phyloP scores from a whole-genome alignment of 2,888 invertebrate genomes.

The Notocelia uddmanniana region DNA sequence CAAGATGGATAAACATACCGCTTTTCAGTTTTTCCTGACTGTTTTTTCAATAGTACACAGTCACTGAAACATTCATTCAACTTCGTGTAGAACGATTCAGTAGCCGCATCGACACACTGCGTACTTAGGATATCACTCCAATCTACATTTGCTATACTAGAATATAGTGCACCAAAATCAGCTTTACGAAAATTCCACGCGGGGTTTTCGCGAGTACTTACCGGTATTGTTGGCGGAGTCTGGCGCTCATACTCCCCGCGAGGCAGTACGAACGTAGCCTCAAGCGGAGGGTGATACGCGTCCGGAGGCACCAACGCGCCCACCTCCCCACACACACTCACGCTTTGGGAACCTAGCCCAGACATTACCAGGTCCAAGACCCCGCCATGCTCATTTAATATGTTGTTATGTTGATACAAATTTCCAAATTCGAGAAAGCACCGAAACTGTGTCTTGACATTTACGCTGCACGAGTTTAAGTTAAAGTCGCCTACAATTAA shows the following conservation, averaged over 20 bases:
- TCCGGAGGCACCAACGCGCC: conserved; percentile 4
- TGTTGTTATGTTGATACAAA: neutral
- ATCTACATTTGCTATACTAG: too few species aligned
- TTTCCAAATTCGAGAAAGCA: neutral
- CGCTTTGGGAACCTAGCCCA: neutral
- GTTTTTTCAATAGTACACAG: too few species aligned
- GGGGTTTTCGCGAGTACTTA: too few species aligned
- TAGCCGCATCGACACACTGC: too few species aligned
- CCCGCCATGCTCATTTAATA: neutral
- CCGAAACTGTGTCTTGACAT: neutral
- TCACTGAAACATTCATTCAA: too few species aligned
- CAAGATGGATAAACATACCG: too few species aligned
- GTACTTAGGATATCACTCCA: too few species aligned
- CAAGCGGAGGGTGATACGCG: conserved; percentile 7
- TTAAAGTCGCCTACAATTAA: conserved; percentile 11
- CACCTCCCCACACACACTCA: neutral
- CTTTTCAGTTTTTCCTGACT: too few species aligned
- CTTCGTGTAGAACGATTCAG: too few species aligned
- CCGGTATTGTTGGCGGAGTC: too few species aligned
- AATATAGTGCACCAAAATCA: too few species aligned
- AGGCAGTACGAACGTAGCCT: neutral
- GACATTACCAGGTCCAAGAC: conserved; percentile 4
- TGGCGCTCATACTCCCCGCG: neutral
- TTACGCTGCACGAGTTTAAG: conserved; percentile 19
- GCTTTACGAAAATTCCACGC: too few species aligned